Evolutionary conservation across 2,888 invertebrate genomes (phyloP).

Genomic region (Taenaris catops): DNA sequence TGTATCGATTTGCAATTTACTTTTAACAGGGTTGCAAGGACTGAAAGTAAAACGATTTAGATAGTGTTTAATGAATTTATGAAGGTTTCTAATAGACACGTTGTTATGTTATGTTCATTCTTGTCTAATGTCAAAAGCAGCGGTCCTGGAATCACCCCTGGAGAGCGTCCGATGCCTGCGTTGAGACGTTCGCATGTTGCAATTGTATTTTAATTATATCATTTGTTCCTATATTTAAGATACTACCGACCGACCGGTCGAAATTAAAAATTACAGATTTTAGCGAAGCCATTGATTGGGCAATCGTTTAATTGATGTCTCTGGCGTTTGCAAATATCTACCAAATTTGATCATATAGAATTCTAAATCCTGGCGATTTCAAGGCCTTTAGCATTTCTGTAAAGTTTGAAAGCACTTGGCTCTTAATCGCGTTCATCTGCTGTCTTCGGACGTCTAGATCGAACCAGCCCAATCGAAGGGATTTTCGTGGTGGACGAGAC

Average conservation of each 20-base stretch:
- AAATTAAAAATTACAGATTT: constrained; percentile 3
- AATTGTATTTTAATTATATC: not conserved
- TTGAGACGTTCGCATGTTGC: not conserved
- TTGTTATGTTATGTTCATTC: constrained; percentile 23
- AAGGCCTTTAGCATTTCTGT: constrained; percentile 26
- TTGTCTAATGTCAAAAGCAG: constrained; percentile 20
- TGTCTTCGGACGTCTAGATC: too few species aligned
- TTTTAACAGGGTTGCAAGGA: constrained; percentile 11
- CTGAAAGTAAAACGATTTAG: constrained; percentile 10
- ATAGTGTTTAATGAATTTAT: constrained; percentile 7
- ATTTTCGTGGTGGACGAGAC: constrained; percentile 4
- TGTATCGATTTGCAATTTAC: constrained; percentile 5
- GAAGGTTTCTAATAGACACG: constrained; percentile 2
- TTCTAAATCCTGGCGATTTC: constrained; percentile 14
- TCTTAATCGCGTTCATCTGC: too few species aligned
- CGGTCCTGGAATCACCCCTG: constrained; percentile 28
- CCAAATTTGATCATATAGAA: constrained; percentile 8
- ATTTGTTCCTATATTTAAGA: not conserved
- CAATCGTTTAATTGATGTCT: constrained; percentile 13
- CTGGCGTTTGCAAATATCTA: constrained; percentile 17
- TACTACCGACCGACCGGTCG: constrained; percentile 9
- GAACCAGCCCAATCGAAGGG: not conserved
- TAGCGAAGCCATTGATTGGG: constrained; percentile 1
- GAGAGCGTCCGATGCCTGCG: constrained; percentile 20
- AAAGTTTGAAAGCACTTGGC: constrained; percentile 45